Conservation (phyloP, 2,797 vertebrate genomes). For the Danio kyathit region DNA sequence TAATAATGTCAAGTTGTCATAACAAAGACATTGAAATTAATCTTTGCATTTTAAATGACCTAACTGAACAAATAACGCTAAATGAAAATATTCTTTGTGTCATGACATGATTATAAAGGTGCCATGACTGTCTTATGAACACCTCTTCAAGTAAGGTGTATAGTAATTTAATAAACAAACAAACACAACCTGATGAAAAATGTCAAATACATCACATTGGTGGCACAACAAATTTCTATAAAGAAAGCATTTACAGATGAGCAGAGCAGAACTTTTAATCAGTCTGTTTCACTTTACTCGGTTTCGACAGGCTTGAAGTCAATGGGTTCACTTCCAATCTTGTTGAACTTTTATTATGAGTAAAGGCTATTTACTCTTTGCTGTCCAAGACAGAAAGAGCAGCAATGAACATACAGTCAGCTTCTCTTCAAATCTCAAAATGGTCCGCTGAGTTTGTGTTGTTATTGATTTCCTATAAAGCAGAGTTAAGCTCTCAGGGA, state of each 20-base stretch:
- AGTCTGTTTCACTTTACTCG: neutral
- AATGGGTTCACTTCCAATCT: neutral
- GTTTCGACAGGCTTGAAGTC: neutral
- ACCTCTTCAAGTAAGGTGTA: too few species aligned
- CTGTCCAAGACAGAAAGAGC: slow-evolving; percentile 10
- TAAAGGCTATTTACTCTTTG: neutral
- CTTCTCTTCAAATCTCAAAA: slow-evolving; percentile 38
- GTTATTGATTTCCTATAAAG: slow-evolving; percentile 47
- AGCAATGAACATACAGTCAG: slow-evolving; percentile 18
- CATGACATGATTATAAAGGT: too few species aligned
- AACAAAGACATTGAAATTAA: too few species aligned
- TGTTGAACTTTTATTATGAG: neutral
- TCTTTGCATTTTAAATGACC: too few species aligned
- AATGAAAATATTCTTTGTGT: too few species aligned
- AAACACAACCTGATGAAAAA: too few species aligned
- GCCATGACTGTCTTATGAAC: too few species aligned
- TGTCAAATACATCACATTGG: too few species aligned
- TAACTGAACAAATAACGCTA: too few species aligned
- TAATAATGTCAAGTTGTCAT: too few species aligned
- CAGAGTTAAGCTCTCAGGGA: slow-evolving; percentile 33
- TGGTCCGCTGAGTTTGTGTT: slow-evolving; percentile 30
- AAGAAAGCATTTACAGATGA: neutral
- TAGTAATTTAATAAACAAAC: too few species aligned
- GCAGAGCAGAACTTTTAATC: neutral
- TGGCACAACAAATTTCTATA: too few species aligned